phyloP scores from a whole-genome alignment of 2,888 invertebrate genomes.

The Coecobrya sp. region DNA sequence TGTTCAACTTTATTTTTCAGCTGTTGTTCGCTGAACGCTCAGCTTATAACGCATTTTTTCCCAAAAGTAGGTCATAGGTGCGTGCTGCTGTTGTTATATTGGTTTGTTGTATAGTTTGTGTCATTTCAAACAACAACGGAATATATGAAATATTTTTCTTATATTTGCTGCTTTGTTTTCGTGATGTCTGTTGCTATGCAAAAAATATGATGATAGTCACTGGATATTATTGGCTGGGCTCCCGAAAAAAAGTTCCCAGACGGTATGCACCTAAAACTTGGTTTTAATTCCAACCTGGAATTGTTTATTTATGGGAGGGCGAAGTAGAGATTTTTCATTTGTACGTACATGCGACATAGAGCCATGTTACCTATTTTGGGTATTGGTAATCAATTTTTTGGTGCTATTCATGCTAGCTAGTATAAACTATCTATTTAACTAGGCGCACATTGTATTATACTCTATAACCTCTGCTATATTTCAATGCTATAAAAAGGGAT shows the following conservation, averaged over 20 bases:
- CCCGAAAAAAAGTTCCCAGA: too few species aligned
- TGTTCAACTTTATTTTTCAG: slow-evolving; percentile 1
- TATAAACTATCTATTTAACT: too few species aligned
- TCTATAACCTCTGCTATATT: too few species aligned
- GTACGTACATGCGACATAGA: too few species aligned
- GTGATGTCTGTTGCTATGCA: background rate
- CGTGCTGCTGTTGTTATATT: background rate
- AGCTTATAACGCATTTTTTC: slow-evolving; percentile 8
- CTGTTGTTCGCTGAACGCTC: background rate
- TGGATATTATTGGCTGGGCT: too few species aligned
- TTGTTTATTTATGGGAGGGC: background rate
- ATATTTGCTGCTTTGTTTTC: background rate
- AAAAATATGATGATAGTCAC: background rate
- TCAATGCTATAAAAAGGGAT: too few species aligned
- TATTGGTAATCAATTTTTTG: too few species aligned
- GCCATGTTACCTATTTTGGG: too few species aligned
- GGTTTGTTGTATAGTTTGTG: slow-evolving; percentile 36
- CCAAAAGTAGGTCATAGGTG: slow-evolving; percentile 51
- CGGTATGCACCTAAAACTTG: too few species aligned
- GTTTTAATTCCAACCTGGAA: background rate
- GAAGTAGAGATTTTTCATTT: too few species aligned
- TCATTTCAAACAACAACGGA: background rate
- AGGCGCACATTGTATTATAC: too few species aligned
- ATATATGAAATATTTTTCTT: background rate
- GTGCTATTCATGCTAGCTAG: too few species aligned